These are phyloP conservation scores for Todiramphus chloris DNA, from an alignment of 2,113 vertebrate genomes.

Conservation along the genomic window DNA sequence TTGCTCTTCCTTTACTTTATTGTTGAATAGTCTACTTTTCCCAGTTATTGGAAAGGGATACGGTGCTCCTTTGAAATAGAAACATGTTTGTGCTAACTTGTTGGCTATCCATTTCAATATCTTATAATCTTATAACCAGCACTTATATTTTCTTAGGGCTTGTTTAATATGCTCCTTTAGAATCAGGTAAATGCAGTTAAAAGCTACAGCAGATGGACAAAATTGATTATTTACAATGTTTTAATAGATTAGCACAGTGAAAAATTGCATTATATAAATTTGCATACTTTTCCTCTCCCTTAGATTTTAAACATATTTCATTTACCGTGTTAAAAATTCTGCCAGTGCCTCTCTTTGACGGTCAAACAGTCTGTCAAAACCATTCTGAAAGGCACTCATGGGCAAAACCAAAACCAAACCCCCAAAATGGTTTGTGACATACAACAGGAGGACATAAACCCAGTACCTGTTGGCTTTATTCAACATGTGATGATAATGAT, in stretches of 20 bases:
- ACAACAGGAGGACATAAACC: neutral
- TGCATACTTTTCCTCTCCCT: neutral
- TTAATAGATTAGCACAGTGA: neutral
- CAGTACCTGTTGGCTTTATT: neutral
- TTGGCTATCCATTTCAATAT: neutral
- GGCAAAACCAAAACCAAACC: neutral
- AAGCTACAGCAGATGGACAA: neutral
- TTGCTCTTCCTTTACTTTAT: neutral
- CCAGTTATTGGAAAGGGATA: neutral
- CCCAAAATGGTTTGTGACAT: fast-evolving
- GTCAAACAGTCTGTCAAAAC: neutral
- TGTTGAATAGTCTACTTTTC: neutral
- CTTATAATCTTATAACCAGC: neutral
- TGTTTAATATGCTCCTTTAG: neutral
- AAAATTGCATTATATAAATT: neutral
- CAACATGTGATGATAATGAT: neutral
- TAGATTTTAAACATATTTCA: neutral
- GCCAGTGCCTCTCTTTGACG: neutral
- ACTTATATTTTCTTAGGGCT: neutral
- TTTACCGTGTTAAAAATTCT: neutral
- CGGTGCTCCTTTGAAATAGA: neutral
- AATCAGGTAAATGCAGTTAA: neutral
- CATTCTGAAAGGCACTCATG: neutral
- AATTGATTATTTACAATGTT: neutral
- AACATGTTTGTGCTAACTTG: neutral